Base-by-base conservation (phyloP, 1,140 invertebrate genomes). In the Drosophila lacteicornis region DNA sequence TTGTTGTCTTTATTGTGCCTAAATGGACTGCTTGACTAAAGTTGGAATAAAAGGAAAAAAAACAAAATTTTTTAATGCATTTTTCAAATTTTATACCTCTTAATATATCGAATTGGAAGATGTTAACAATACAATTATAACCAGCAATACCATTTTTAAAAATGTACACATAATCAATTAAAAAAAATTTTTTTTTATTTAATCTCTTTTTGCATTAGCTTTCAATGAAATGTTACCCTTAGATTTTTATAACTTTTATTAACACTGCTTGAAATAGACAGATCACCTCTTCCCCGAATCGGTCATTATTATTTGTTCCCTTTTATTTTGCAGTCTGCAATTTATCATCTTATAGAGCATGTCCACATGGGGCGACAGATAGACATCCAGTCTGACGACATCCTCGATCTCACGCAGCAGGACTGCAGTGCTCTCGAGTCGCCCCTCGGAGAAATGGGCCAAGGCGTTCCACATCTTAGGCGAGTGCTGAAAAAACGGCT, bases 331-430 rank as follows among this genome's bases (percentile, higher is more conserved):
- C 2, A 82, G 43, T 17, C 76, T 80, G 13, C 17, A 33, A 27
- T n/a, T 49, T 13, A 87, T 88, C 51, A 71, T 80, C 0, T 22
- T n/a, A 22, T 78, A 87, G 0, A 87, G 30, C 0, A 33, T n/a
- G n/a, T 78, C 69, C 17, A 87, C 69, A 71, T 87, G 84, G 2
- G 84, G 84, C 0, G 84, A 75, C 30, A 88, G 19, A 50, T 87
- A 87, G 13, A 84, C 69, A 55, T 87, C 84, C 42, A 87, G 8
- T 9, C 84, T 50, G 0, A 88, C 49, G 13, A 68, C 43, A 40
- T 43, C 36, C 59, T 87, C 68, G 0, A 87, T 62, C 19, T 75
- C 77, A 5, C 49, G 45, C 7, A 87, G 45, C n/a, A 84, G 30
- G 1, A 4, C 2, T 1, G 25, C 4, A 13, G 73, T 80, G 0